These are phyloP conservation scores for Ophion ventricosus DNA, from an alignment of 2,888 invertebrate genomes.

Conservation along the genomic window DNA sequence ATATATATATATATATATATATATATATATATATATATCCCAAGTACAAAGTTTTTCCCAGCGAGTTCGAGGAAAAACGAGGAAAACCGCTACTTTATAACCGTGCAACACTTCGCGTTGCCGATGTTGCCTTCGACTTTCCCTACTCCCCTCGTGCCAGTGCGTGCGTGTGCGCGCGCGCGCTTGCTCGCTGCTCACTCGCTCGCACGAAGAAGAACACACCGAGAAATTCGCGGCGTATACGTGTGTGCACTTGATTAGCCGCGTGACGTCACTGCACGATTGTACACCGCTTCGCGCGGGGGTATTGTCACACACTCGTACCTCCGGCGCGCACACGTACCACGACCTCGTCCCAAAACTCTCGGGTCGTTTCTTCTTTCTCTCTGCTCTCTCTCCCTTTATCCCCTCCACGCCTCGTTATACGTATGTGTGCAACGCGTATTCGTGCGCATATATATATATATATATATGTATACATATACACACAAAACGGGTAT, in stretches of 20 bases:
- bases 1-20: background rate
- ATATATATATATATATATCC: background rate
- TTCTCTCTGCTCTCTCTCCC: constrained; percentile 10
- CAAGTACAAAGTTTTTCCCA: background rate
- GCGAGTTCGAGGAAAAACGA: background rate
- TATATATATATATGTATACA: background rate
- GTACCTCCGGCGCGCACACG: constrained; percentile 25
- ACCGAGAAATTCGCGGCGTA: constrained; percentile 40
- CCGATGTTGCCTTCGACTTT: constrained; percentile 16
- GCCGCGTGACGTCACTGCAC: constrained; percentile 81
- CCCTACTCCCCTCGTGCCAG: constrained; percentile 46
- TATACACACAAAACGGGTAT: background rate
- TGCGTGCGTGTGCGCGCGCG: background rate
- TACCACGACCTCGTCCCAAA: constrained; percentile 66
- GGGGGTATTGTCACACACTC: constrained; percentile 78
- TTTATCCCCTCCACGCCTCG: background rate
- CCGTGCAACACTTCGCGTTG: constrained; percentile 1
- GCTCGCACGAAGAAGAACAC: constrained; percentile 25
- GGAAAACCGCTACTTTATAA: background rate
- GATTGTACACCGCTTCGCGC: constrained; percentile 77
- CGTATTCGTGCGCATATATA: background rate
- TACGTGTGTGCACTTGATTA: constrained; percentile 81
- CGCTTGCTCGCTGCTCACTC: constrained; percentile 46
- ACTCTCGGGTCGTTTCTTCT: constrained; percentile 58
- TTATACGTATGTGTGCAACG: background rate